A percentile compares a stretch with the other conserved stretches of the same genome.
Conservation (phyloP, 2,797 vertebrate species). For the Malacoraja senta region DNA sequence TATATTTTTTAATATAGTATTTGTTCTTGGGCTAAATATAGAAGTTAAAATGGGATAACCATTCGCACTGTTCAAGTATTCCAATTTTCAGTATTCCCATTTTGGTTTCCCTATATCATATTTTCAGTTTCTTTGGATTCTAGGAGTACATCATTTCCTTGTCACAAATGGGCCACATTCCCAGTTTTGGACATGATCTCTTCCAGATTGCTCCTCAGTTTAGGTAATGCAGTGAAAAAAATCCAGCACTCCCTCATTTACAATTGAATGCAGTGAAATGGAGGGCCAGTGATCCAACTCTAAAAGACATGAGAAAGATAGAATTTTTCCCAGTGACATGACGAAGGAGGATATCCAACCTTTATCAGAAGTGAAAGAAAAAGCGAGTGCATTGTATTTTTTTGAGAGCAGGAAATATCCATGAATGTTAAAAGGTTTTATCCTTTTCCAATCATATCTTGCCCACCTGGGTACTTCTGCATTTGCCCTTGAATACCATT, state of each 20-base stretch:
- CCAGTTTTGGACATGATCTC: not conserved
- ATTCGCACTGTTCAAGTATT: not conserved
- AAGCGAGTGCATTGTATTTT: not conserved
- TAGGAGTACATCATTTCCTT: slow-evolving; percentile 14
- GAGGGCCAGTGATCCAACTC: not conserved
- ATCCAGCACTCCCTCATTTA: not conserved
- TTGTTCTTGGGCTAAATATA: not conserved
- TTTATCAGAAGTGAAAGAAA: not conserved
- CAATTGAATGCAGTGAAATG: not conserved
- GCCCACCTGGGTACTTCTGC: not conserved
- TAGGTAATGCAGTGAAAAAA: not conserved
- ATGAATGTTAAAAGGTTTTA: not conserved
- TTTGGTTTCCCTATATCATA: not conserved
- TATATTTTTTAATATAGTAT: not conserved
- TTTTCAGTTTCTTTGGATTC: slow-evolving; percentile 28
- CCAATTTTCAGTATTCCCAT: slow-evolving; percentile 9
- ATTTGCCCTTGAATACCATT: not conserved
- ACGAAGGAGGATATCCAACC: not conserved
- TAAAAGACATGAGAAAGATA: not conserved
- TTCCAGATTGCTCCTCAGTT: slow-evolving; percentile 6
- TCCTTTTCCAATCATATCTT: not conserved
- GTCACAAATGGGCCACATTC: slow-evolving; percentile 19
- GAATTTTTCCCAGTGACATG: not conserved
- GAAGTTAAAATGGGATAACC: not conserved
- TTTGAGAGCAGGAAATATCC: not conserved